Percentiles rank a stretch among this genome's conserved stretches.
phyloP scores from a whole-genome alignment of 2,888 invertebrate genomes.

The Rosalia funebris region DNA sequence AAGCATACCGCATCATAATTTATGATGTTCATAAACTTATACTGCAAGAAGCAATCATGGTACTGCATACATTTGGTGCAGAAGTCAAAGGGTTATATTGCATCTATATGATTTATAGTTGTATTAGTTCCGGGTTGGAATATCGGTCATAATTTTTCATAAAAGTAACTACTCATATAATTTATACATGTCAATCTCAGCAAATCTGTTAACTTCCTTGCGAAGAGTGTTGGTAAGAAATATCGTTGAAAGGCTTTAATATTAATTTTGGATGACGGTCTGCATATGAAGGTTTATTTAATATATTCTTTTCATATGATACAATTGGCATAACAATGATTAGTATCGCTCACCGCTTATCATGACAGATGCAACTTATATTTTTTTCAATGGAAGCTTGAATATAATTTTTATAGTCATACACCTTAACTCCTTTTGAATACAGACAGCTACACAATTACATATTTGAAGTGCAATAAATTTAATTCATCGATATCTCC shows the following conservation, averaged over 20 bases:
- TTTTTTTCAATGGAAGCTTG: too few relatives aligned
- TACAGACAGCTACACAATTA: too few relatives aligned
- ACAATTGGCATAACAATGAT: too few relatives aligned
- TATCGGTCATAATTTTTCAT: constrained; percentile 50
- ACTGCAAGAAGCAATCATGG: constrained; percentile 49
- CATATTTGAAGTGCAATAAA: too few relatives aligned
- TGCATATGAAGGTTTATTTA: too few relatives aligned
- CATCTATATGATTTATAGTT: constrained; percentile 53
- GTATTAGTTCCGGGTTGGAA: constrained; percentile 52
- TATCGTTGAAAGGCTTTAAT: background rate
- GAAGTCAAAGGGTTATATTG: constrained; percentile 54
- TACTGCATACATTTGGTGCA: constrained; percentile 40
- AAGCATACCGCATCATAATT: constrained; percentile 33
- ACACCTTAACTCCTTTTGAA: too few relatives aligned
- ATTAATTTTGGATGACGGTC: background rate
- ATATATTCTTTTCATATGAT: too few relatives aligned
- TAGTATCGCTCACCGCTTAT: too few relatives aligned
- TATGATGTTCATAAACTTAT: constrained; percentile 45
- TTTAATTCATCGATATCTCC: too few relatives aligned
- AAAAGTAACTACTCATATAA: constrained; percentile 36
- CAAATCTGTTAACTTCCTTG: constrained; percentile 20
- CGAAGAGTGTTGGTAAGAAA: background rate
- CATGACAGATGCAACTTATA: too few relatives aligned
- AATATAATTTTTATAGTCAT: too few relatives aligned
- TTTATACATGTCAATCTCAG: constrained; percentile 43